Base-by-base conservation (phyloP, 92 coral and sea anemone genomes). In the Heliopora coerulea region DNA sequence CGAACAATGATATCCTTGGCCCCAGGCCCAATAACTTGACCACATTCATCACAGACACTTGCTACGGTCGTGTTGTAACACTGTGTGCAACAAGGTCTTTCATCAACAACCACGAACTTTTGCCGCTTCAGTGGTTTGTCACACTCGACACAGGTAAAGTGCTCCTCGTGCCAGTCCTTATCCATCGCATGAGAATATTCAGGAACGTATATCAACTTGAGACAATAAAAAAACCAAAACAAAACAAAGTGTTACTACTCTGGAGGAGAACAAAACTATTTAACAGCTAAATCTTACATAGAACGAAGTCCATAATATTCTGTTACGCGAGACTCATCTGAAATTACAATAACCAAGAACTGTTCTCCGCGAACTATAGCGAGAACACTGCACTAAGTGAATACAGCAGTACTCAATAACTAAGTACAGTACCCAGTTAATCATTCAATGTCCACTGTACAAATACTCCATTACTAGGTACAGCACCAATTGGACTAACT, bases 141-240 rank as follows among this genome's bases (percentile, higher is more conserved):
- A 79, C 97, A 92, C 77, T 73, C 75, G 61, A 69, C 88, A 79
- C 97, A 92, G 79, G 92, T 87, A 66, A 92, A 86, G 81, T 92
- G 97, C 0, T 96, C 97, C 37, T 91, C 92, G 64, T 92, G 97
- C 97, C 97, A 92, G 78, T 92, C 89, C 33, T 87, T 80, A 57
- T 89, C 97, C 84, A 92, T 83, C 31, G 97, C 97, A 49, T 87
- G 97, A 21, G 97, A 92, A 75, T 92, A 92, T 52, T 92, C 97
- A 2, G 96, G 89, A 39, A 92, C 97, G 37, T 85, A 92, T 58
- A 92, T 92, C 63, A 92, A 73, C 97, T 92, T 78, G 58, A 64
- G 29, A 56, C 18, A 56, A 5, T 13, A 14, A 46, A 46, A 46
- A 15, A 46, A 8, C 15, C 1, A 46, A 46, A 46, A 6, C n/a